phyloP scores from a whole-genome alignment of 2,797 vertebrate species.

The Danio choprae region DNA sequence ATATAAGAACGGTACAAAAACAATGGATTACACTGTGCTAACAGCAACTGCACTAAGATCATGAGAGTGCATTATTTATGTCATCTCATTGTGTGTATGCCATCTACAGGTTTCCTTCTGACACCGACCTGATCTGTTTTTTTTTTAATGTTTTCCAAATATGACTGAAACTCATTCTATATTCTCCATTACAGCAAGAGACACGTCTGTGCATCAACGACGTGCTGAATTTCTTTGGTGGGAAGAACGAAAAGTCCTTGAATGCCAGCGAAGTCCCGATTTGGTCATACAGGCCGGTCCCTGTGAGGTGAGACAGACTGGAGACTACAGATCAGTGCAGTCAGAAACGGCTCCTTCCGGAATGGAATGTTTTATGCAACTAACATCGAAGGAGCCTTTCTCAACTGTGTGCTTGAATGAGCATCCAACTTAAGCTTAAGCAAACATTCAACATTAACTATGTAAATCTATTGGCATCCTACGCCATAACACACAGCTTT shows the following conservation, averaged over 20 bases:
- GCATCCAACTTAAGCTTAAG: conserved; percentile 25
- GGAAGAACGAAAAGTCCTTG: conserved; percentile 65
- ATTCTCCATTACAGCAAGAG: conserved; percentile 41
- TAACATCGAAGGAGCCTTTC: conserved; percentile 39
- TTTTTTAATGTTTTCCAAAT: conserved; percentile 7
- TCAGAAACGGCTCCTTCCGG: conserved; percentile 48
- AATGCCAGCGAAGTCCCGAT: conserved; percentile 54
- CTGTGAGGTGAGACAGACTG: conserved; percentile 49
- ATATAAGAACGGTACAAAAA: conserved; percentile 48
- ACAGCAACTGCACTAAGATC: conserved; percentile 6
- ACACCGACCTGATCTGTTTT: conserved; percentile 42
- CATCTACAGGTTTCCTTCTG: conserved; percentile 43
- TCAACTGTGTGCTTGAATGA: conserved; percentile 31
- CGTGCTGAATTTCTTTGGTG: conserved; percentile 79
- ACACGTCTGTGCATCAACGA: conserved; percentile 63
- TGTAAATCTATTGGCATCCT: conserved; percentile 61
- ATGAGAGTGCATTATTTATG: not conserved
- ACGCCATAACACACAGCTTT: conserved; percentile 60
- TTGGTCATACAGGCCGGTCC: conserved; percentile 45
- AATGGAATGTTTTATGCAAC: conserved; percentile 57
- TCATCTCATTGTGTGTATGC: not conserved
- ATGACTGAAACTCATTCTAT: conserved; percentile 17
- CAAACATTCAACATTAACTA: conserved; percentile 59
- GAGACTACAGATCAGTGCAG: conserved; percentile 67
- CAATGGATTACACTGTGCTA: conserved; percentile 7